phyloP scores from a whole-genome alignment of 2,888 invertebrate species.

The Ferdinandea cuprea region DNA sequence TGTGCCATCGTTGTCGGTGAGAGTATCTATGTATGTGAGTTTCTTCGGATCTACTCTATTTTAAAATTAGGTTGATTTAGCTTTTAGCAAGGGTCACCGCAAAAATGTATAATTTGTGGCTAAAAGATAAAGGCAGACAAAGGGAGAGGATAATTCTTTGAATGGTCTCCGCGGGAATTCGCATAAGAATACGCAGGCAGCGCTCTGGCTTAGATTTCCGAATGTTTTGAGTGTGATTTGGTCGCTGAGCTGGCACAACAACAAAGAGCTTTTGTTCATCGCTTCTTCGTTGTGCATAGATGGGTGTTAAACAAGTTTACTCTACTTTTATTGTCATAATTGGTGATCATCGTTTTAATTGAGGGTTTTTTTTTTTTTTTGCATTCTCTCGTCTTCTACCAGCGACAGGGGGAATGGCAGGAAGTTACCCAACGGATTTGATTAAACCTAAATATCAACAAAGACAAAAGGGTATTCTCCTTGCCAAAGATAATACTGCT shows the following conservation, averaged over 20 bases:
- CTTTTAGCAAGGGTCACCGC: slow-evolving; percentile 48
- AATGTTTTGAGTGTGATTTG: slow-evolving; percentile 41
- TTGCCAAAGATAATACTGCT: slow-evolving; percentile 51
- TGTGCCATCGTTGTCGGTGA: background rate
- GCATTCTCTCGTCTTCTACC: background rate
- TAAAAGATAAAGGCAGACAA: slow-evolving; percentile 28
- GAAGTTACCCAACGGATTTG: slow-evolving; percentile 19
- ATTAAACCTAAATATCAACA: slow-evolving; percentile 14
- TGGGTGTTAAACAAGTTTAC: slow-evolving; percentile 57
- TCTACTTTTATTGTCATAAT: slow-evolving; percentile 52
- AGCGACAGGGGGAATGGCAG: background rate
- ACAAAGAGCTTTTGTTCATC: slow-evolving; percentile 45
- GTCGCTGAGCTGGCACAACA: slow-evolving; percentile 16
- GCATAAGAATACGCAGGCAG: background rate
- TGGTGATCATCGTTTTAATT: slow-evolving; percentile 67
- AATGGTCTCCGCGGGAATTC: slow-evolving; percentile 18
- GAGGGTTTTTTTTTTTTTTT: slow-evolving; percentile 58
- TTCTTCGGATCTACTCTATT: slow-evolving; percentile 22
- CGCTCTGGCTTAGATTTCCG: slow-evolving; percentile 27
- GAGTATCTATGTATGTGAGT: slow-evolving; percentile 18
- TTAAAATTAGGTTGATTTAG: slow-evolving; percentile 56
- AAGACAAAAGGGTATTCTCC: slow-evolving; percentile 29
- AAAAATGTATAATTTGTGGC: slow-evolving; percentile 44
- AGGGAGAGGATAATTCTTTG: slow-evolving; percentile 12
- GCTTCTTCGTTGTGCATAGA: slow-evolving; percentile 26